Percentiles rank a stretch among this genome's conserved stretches.
Conservation (phyloP, 2,797 vertebrate species). For the Peromyscus eremicus region DNA sequence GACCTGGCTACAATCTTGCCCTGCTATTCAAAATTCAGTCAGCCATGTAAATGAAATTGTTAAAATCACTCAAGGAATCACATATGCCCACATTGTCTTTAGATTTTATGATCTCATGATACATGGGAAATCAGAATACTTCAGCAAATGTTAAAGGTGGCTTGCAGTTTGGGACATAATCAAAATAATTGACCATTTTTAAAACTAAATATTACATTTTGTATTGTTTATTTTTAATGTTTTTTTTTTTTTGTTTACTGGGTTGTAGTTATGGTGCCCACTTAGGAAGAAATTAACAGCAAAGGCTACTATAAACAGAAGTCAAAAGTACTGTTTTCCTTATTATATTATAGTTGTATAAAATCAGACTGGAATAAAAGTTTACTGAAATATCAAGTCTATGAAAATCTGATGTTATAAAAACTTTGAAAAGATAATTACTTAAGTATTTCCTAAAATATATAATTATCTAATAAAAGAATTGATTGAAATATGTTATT, state of each 20-base stretch:
- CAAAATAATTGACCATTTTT: not conserved
- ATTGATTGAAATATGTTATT: not conserved
- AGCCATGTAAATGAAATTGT: slow-evolving; percentile 25
- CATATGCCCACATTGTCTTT: not conserved
- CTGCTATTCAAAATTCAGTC: slow-evolving; percentile 58
- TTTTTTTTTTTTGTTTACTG: not conserved
- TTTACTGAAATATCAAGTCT: not conserved
- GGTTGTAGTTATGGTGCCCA: not conserved
- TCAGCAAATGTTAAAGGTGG: slow-evolving; percentile 3
- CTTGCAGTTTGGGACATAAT: not conserved
- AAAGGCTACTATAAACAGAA: not conserved
- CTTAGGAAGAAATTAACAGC: not conserved
- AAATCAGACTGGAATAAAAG: not conserved
- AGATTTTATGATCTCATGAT: slow-evolving; percentile 40
- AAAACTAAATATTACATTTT: not conserved
- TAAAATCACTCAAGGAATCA: slow-evolving; percentile 52
- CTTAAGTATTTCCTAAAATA: not conserved
- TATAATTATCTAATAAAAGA: not conserved
- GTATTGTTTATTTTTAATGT: not conserved
- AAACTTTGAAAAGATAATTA: not conserved
- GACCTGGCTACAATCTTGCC: slow-evolving; percentile 31
- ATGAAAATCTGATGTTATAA: not conserved
- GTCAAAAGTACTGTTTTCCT: slow-evolving; percentile 10
- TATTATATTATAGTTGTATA: slow-evolving; percentile 28
- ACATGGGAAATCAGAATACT: not conserved